Base-by-base conservation (phyloP, 2,888 invertebrate species). In the Cantharis rufa region DNA sequence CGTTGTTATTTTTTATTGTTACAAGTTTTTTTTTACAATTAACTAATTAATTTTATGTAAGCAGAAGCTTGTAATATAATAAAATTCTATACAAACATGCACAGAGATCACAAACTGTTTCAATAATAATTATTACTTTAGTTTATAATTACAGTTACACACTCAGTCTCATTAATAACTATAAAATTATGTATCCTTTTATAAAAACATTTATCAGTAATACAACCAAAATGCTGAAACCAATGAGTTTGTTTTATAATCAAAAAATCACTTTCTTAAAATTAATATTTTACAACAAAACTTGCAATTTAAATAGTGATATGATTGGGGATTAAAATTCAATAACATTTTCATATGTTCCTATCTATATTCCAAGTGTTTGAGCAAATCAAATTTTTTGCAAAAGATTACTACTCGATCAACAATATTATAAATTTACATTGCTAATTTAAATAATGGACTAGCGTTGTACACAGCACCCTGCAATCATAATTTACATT, bases 391-490 rank as follows among this genome's bases (percentile, higher is more conserved):
- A 48, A 48, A 48, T 7, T 48, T 48, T 48, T 48, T 48, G 48
- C 48, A 48, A 48, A 48, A n/a, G n/a, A 48, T 48, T 48, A 48
- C 48, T 48, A 48, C 48, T 48, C 13, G 48, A 48, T 48, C 48
- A 48, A 32, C n/a, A 48, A 48, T 1, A 24, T 48, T 48, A 48
- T n/a, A 48, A 66, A 66, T 66, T 66, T 66, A 32, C 64, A 32
- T 32, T 72, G 64, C 63, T n/a, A 72, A 72, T 48, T 72, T 72
- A 28, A 62, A 73, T 32, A 62, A 68, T 69, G 62, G 73, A 73
- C 73, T 73, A 73, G 73, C 62, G 62, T 69, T 69, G 66, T 73
- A 69, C 73, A 73, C 73, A 73, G 73, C 73, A 69, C 69, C 72
- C 73, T 73, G 69, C 73, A 69, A 64, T 32, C 32, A 64, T 28